Base-by-base conservation (phyloP, 2,113 vertebrate species). In the Bubo bubo region DNA sequence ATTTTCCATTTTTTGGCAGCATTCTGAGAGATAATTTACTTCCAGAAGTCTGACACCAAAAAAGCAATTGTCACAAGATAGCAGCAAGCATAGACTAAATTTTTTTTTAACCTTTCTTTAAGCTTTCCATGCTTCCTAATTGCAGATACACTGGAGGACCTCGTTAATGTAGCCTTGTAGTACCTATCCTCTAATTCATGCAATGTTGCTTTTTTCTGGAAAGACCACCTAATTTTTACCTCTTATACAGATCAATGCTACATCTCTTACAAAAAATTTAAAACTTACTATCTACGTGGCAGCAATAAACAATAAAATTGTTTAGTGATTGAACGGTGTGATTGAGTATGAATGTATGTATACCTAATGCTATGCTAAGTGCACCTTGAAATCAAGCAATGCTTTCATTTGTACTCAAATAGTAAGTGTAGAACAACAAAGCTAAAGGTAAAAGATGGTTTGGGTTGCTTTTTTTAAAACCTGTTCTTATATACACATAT, bases 1-100 rank as follows among this genome's bases (percentile, higher is more conserved):
- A 39, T 88, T 96, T 97, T 94, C 89, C 73, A 70, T 58, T 91
- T 83, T 83, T 84, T 91, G 66, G 91, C 83, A 91, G 76, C 83
- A 12, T 91, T 92, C 63, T 74, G 50, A 87, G 70, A 94, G 45
- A 76, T 52, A 62, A 72, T 88, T 95, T 52, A 70, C 50, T 87
- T 95, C 56, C 53, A 93, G n/a, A 58, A 85, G 45, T 50, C 70
- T 85, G 39, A 89, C 74, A 87, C 70, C 27, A 56, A 82, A 85
- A 89, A 76, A 63, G 43, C 50, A 83, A 21, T 41, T 84, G 86
- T 80, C 59, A 52, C 35, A 76, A 72, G 82, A 70, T 5, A 90
- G 83, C 37, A 82, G 50, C 74, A 85, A 74, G 43, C 66, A 50
- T 14, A 86, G 71, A 79, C 26, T 35, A 2, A 4, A 6, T 30